Conservation (phyloP, 1,140 invertebrate genomes). For the Phenacoccus solenopsis region DNA sequence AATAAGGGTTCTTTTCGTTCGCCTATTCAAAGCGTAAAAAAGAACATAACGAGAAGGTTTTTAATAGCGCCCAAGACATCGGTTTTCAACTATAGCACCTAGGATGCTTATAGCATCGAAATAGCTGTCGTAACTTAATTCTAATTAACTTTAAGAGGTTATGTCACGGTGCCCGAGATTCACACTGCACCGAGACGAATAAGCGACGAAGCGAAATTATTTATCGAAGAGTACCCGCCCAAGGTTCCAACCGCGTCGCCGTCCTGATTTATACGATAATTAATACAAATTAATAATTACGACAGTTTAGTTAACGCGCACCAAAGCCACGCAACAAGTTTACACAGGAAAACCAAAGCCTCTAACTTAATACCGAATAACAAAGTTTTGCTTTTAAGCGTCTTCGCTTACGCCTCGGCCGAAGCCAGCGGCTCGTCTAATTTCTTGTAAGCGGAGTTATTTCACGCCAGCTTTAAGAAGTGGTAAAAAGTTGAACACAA, state of each 20-base stretch:
- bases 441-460: no score
- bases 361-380: not conserved
- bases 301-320: not conserved
- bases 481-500: no score
- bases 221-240: not conserved
- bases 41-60: no score
- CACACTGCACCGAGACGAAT: not conserved
- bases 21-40: no score
- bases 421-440: not conserved
- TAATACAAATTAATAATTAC: slow-evolving; percentile 4
- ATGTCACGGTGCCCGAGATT: not conserved
- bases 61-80: no score
- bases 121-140: no score
- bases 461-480: no score
- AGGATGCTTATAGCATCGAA: no score
- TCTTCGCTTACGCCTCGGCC: not conserved
- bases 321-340: not conserved
- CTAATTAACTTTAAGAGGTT: not conserved
- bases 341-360: not conserved
- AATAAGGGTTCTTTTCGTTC: no score
- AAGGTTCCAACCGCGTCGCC: not conserved
- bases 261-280: not conserved
- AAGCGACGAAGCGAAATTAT: not conserved
- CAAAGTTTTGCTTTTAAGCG: not conserved
- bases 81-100: no score